phyloP scores from a whole-genome alignment of 2,888 invertebrate species.

The Desoria tigrina region DNA sequence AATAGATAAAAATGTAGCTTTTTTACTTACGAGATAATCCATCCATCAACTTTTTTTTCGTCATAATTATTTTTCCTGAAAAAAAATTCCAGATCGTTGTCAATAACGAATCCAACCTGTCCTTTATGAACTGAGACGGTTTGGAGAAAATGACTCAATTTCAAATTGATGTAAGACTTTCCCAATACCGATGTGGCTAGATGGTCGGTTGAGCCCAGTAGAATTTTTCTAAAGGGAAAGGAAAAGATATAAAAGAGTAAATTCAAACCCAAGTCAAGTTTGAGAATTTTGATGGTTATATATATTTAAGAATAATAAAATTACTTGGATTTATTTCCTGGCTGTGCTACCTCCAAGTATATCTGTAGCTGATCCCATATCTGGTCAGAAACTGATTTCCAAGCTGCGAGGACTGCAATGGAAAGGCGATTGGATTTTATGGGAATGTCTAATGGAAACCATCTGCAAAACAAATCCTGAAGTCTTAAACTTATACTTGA shows the following conservation, averaged over 20 bases:
- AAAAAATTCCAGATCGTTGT: conserved; percentile 39
- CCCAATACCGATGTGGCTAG: conserved; percentile 40
- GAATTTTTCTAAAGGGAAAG: conserved; percentile 29
- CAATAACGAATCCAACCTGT: not conserved
- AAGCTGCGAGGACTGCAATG: conserved; percentile 37
- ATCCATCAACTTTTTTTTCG: conserved; percentile 42
- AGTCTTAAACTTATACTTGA: too few relatives aligned
- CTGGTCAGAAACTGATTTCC: conserved; percentile 41
- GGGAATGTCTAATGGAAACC: conserved; percentile 46
- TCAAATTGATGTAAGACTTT: conserved; percentile 32
- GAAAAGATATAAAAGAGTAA: not conserved
- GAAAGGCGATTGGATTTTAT: conserved; percentile 34
- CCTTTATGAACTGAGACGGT: not conserved
- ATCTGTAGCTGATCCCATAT: conserved; percentile 37
- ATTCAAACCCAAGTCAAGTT: too few relatives aligned
- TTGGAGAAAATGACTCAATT: conserved; percentile 37
- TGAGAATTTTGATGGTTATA: too few relatives aligned
- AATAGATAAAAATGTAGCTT: too few relatives aligned
- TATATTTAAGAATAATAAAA: not conserved
- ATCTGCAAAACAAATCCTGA: conserved; percentile 25
- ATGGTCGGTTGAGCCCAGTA: conserved; percentile 35
- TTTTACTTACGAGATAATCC: conserved; percentile 41
- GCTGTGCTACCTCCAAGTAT: conserved; percentile 39
- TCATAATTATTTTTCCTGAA: conserved; percentile 45
- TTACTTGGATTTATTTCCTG: conserved; percentile 1